Evolutionary conservation across 2,113 vertebrate genomes (phyloP), one percentile per base, ranked within the genome.

Genomic region (Periophthalmus modestus): DNA sequence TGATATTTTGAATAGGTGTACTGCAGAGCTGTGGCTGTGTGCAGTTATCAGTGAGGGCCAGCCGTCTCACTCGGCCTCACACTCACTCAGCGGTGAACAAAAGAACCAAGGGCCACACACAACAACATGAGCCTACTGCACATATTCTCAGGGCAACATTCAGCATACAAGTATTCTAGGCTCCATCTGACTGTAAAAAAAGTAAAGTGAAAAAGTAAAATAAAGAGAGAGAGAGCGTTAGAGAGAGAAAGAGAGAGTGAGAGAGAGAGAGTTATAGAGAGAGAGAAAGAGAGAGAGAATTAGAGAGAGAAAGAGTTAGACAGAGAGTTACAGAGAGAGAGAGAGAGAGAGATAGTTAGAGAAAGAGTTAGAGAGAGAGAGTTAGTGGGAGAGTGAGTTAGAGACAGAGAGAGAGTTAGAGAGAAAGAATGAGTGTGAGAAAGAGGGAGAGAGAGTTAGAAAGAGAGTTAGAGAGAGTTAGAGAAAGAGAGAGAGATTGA

Each of bases 21-120:
- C 28, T 62, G 59, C 66, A 63, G 72, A 58, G 76, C 79, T 82
- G 69, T 71, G 71, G 21, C 68, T 73, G 69, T 63, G 71, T 78
- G 78, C 83, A 84, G 85, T 93, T 94, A 94, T 94, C 91, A 92
- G 92, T 67, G 82, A 85, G 71, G 87, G 77, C 88, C 92, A 93
- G 91, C 89, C 82, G 90, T 92, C 87, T 93, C 92, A 91, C 90
- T 89, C 87, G 78, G 83, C 85, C 89, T 88, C 90, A 90, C 89
- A 89, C 83, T 89, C 90, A 89, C 81, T 92, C 89, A 89, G 82
- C 82, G 46, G 85, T 91, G 90, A 93, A 93, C 86, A 78, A 85
- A 81, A 87, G 76, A 87, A 75, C 24, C 5, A 43, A 71, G 72
- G 72, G 71, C 46, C 72, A 36, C 36, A 59, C 67, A 63, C 66